Evolutionary conservation across 1,140 invertebrate species (phyloP).

Genomic region (Daktulosphaira vitifoliae): DNA sequence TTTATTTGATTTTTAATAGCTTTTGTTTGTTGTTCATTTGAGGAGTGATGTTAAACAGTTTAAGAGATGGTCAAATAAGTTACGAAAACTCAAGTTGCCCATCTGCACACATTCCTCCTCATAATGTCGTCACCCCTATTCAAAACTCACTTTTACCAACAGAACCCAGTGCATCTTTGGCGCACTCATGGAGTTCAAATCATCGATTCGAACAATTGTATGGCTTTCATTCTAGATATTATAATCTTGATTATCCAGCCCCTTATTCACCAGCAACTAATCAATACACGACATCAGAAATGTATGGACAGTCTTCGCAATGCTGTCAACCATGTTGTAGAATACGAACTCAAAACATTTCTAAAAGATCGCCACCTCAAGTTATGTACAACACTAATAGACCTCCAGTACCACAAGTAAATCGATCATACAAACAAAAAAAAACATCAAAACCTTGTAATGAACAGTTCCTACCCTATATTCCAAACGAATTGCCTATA

Average conservation of each 20-base stretch:
- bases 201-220: conserved; percentile 21
- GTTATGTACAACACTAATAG: neutral
- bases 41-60: conserved; percentile 30
- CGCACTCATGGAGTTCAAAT: conserved; percentile 13
- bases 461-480: conserved; percentile 31
- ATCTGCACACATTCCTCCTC: conserved; percentile 9
- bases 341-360: conserved; percentile 6
- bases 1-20: neutral
- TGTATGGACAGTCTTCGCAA: conserved; percentile 14
- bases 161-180: neutral
- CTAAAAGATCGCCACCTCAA: conserved; percentile 10
- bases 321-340: conserved; percentile 28
- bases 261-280: conserved; percentile 11
- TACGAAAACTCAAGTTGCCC: conserved; percentile 13
- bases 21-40: conserved; percentile 2
- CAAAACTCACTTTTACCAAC: conserved; percentile 16
- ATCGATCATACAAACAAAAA: conserved; percentile 14
- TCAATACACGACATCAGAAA: conserved; percentile 10
- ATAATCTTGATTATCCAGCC: conserved; percentile 21
- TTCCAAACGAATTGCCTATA: conserved; percentile 15
- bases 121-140: conserved; percentile 19
- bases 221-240: conserved; percentile 30
- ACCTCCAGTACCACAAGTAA: neutral
- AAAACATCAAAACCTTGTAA: conserved; percentile 8
- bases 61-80: conserved; percentile 27